Percentiles rank a stretch among this genome's conserved stretches.
phyloP scores from a whole-genome alignment of 2,888 invertebrate species.

The Coecobrya sp. region DNA sequence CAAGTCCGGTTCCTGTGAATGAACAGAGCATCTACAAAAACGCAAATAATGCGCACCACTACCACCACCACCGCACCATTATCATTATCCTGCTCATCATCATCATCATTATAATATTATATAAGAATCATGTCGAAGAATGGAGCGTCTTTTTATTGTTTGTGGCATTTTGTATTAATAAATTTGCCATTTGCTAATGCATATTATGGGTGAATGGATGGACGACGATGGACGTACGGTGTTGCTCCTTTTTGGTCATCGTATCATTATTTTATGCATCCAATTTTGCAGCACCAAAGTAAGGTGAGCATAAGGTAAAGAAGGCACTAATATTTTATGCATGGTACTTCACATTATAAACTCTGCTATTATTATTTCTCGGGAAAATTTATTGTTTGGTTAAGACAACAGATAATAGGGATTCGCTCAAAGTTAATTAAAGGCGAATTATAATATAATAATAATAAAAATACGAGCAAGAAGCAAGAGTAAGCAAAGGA shows the following conservation, averaged over 20 bases:
- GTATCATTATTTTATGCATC: not conserved
- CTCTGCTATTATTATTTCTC: conserved; percentile 66
- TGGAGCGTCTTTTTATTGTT: conserved; percentile 43
- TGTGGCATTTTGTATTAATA: conserved; percentile 42
- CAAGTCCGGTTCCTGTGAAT: conserved; percentile 72
- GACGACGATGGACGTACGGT: not conserved
- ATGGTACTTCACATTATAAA: conserved; percentile 42
- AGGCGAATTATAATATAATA: conserved; percentile 79
- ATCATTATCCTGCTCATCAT: conserved; percentile 59
- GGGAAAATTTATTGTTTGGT: conserved; percentile 81
- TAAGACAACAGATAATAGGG: conserved; percentile 79
- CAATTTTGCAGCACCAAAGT: conserved; percentile 5
- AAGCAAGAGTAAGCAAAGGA: not conserved
- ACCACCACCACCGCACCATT: conserved; percentile 53
- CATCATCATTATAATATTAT: conserved; percentile 63
- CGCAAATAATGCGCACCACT: conserved; percentile 1
- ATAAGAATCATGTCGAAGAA: conserved; percentile 32
- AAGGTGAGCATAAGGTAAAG: not conserved
- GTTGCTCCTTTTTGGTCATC: not conserved
- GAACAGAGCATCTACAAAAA: conserved; percentile 40
- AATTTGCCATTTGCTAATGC: conserved; percentile 32
- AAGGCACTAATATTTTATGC: not conserved
- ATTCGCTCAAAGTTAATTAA: conserved; percentile 81
- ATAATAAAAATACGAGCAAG: conserved; percentile 66
- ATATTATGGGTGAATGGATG: not conserved